These are phyloP conservation scores for Leptonema lineaticorne DNA, from an alignment of 1,140 invertebrate species.

Conservation along the genomic window DNA sequence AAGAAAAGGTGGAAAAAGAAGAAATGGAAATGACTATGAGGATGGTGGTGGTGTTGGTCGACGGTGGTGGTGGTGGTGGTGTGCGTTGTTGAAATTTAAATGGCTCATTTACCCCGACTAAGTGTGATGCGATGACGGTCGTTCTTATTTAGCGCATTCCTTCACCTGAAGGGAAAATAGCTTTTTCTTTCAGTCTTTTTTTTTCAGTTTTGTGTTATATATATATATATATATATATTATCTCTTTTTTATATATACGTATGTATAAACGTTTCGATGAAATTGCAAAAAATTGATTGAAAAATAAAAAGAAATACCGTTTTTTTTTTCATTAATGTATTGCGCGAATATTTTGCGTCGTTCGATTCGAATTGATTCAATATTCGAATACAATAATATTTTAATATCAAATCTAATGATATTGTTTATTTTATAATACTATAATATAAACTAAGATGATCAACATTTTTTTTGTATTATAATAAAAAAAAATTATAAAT, in stretches of 20 bases:
- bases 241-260: neutral
- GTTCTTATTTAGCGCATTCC: conserved; percentile 26
- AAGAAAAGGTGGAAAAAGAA: too few species aligned
- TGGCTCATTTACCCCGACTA: conserved; percentile 38
- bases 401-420: too few species aligned
- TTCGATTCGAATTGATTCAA: too few species aligned
- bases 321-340: neutral
- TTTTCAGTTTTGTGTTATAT: too few species aligned
- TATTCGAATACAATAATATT: too few species aligned
- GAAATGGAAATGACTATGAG: too few species aligned
- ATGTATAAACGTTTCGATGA: neutral
- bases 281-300: neutral
- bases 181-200: neutral
- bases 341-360: neutral
- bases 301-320: neutral
- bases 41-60: too few species aligned
- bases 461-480: too few species aligned
- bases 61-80: neutral
- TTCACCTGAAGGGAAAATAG: neutral
- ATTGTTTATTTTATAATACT: too few species aligned
- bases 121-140: conserved; percentile 38
- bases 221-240: too few species aligned
- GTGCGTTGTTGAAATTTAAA: conserved; percentile 36
- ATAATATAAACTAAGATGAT: too few species aligned
- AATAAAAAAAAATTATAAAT: too few species aligned